Evolutionary conservation across 2,888 invertebrate species (phyloP), one percentile per base, ranked within the genome.

Genomic region (Caenorhabditis drosophilae): DNA sequence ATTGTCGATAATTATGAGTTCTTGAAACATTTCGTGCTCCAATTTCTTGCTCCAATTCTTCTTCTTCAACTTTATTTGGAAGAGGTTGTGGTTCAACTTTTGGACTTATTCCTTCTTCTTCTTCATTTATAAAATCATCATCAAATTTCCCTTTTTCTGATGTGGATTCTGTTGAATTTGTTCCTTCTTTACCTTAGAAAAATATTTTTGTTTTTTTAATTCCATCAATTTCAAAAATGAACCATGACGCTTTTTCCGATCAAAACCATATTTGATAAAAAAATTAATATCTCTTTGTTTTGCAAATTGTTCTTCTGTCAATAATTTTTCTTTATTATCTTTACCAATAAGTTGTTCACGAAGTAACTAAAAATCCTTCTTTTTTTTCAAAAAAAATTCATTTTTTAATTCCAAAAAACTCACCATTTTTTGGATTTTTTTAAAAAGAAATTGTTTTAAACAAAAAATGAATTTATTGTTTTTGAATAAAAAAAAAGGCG

Each of bases 21-120:
- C 54, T 45, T 15, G 50, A 23, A 18, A 61, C 40, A 25, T 61
- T 61, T 16, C 60, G 44, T 11, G 62, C 38, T 2, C 56, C 55
- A 11, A 62, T 46, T 34, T 62, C 62, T 18, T 62, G 62, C 18
- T 62, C 62, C 3, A 62, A 44, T 22, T 62, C 62, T 23, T 51
- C 56, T 0, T 42, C 15, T 52, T 62, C 62, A 11, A 60, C 60
- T 41, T 61, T 55, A 4, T 31, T 26, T 4, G 61, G 61, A 44
- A 55, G 36, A 1, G 51, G 9, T 23, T 11, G 38, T 3, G 61
- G 46, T n/a, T 51, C 50, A 18, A 35, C 50, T 4, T 27, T 20
- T 4, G 61, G 61, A 46, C 61, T 61, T 4, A 34, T 50, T 7
- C 54, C 61, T 20, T 31, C 26, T 9, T 51, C 50, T 11, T 50